Percentiles rank a stretch among this genome's conserved stretches.
Evolutionary conservation across 2,888 invertebrate species (phyloP).

Genomic region (Machimus rusticus): DNA sequence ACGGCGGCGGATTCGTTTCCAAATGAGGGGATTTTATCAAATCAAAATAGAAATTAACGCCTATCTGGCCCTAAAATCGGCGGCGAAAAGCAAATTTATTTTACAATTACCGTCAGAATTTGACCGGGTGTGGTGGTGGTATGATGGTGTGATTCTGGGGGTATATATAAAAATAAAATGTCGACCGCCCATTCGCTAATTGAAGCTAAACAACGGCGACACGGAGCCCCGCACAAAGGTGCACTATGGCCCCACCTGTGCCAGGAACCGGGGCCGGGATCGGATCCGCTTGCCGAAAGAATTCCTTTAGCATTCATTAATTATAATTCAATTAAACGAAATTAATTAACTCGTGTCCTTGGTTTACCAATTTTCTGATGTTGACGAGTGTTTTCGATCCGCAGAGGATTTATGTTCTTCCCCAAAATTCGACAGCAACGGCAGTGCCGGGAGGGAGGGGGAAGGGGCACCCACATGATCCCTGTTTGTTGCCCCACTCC

Average conservation of each 20-base stretch:
- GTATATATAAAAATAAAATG: not conserved
- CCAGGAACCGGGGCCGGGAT: not conserved
- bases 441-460: not conserved
- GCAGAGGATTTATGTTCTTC: conserved; percentile 38
- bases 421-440: conserved; percentile 25
- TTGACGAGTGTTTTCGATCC: conserved; percentile 41
- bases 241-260: not conserved
- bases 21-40: not conserved
- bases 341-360: conserved; percentile 41
- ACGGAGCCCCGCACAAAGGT: not conserved
- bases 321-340: conserved; percentile 40
- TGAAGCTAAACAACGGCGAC: conserved; percentile 12
- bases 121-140: not conserved
- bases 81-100: not conserved
- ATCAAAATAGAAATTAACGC: not conserved
- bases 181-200: conserved; percentile 2
- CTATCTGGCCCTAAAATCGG: not conserved
- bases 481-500: not conserved
- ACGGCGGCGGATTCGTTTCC: not conserved
- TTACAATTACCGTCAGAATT: not conserved
- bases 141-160: not conserved
- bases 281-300: not conserved
- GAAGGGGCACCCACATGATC: not conserved
- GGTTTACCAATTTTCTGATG: conserved; percentile 41
- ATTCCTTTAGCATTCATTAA: conserved; percentile 38